Base-by-base conservation (phyloP, 1,140 invertebrate species). In the Lepidurus packardi region DNA sequence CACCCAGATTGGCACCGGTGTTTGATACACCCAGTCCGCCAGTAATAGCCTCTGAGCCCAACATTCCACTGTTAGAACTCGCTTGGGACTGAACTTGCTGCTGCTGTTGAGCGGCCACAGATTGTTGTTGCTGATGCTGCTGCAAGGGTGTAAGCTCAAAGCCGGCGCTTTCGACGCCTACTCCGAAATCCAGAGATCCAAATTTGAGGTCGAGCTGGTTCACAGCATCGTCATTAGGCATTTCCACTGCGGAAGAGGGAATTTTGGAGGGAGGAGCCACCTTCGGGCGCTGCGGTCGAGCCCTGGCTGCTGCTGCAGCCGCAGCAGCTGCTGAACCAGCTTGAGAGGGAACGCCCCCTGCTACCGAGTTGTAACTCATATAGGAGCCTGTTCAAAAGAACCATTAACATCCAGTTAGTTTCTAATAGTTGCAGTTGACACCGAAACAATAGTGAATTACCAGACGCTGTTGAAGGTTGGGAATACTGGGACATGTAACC, bases 241-340 rank as follows among this genome's bases (percentile, higher is more conserved):
- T 98, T 85, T 98, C 95, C 43, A 98, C 96, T 74, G 95, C 96
- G 79, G 91, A 93, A 21, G 94, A 90, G 45, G 95, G 96, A 82
- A 98, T 98, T 91, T 97, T 97, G 24, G 94, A 96, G 16, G 94
- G 94, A 73, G 93, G 93, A 77, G 94, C 94, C 75, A 95, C 89
- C 82, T 94, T 90, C n/a, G 93, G 90, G 81, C 93, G 90, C 82
- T 93, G 89, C 79, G 88, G 85, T 89, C 93, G 85, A 84, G 87
- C 75, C 73, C 21, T 47, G 65, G 42, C 34, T 2, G 65, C 76
- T 16, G 76, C 74, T 65, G 76, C 75, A 53, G 47, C 25, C 4
- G 74, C 79, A 47, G 78, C 78, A 77, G 73, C 74, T 73, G 78
- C 79, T 43, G 77, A 79, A 73, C 81, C 80, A 16, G 74, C 73